Evolutionary conservation across 2,888 invertebrate species (phyloP).

Genomic region (Merodon equestris): DNA sequence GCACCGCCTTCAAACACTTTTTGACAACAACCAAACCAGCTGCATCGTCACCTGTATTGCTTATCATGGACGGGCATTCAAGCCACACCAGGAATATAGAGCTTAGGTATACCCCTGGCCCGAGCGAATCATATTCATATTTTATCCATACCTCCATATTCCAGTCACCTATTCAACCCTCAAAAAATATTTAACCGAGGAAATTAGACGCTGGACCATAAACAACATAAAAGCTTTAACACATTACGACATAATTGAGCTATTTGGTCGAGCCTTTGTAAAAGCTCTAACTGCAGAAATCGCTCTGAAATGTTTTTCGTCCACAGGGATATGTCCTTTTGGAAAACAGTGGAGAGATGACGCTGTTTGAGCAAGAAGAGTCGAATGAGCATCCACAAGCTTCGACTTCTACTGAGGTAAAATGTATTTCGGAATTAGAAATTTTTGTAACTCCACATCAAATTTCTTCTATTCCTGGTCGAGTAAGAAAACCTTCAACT

Average conservation of each 20-base stretch:
- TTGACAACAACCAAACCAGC: too few species aligned
- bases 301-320: slow-evolving; percentile 38
- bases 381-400: slow-evolving; percentile 27
- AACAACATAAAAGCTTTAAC: slow-evolving; percentile 5
- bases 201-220: slow-evolving; percentile 6
- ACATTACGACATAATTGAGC: slow-evolving; percentile 4
- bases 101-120: too few species aligned
- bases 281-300: slow-evolving; percentile 45
- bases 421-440: slow-evolving; percentile 4
- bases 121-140: slow-evolving; percentile 1
- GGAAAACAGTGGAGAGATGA: slow-evolving; percentile 22
- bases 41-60: too few species aligned
- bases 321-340: slow-evolving; percentile 42
- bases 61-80: too few species aligned
- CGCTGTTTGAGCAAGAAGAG: slow-evolving; percentile 34
- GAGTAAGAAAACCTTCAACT: slow-evolving; percentile 37
- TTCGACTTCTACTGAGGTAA: too few species aligned
- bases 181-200: slow-evolving; percentile 2
- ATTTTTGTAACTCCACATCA: slow-evolving; percentile 11
- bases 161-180: slow-evolving; percentile 52
- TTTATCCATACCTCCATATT: slow-evolving; percentile 52
- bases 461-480: slow-evolving; percentile 35
- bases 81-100: too few species aligned
- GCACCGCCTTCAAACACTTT: too few species aligned
- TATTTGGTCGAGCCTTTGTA: too few species aligned